A percentile compares a stretch with the other conserved stretches of the same genome.
These are phyloP conservation scores for Drosophila mettleri DNA, from an alignment of 2,888 invertebrate species.

Conservation along the genomic window DNA sequence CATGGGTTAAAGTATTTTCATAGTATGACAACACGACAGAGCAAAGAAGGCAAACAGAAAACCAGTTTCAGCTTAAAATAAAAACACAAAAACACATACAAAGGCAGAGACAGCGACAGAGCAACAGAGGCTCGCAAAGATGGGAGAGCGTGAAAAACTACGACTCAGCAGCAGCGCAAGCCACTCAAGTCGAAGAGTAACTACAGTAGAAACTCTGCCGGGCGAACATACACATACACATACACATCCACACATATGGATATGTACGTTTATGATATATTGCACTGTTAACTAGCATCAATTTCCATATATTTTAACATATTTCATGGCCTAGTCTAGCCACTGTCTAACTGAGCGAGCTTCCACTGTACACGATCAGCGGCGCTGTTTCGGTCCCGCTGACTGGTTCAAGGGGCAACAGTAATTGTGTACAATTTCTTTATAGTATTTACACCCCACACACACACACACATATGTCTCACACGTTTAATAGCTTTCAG, in stretches of 20 bases:
- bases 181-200: constrained; percentile 23
- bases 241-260: no score
- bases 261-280: no score
- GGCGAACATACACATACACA: background rate
- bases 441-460: constrained; percentile 5
- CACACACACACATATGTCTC: constrained; percentile 1
- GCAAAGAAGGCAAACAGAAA: constrained; percentile 62
- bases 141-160: constrained; percentile 77
- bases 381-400: constrained; percentile 28
- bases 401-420: constrained; percentile 56
- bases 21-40: constrained; percentile 71
- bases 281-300: no score
- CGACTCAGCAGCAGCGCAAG: constrained; percentile 55
- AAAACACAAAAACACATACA: constrained; percentile 48
- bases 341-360: background rate
- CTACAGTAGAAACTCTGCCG: constrained; percentile 10
- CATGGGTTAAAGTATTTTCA: constrained; percentile 50
- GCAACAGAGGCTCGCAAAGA: constrained; percentile 40
- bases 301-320: background rate
- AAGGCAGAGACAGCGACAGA: background rate
- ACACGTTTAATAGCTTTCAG: constrained; percentile 62
- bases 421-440: constrained; percentile 51
- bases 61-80: constrained; percentile 79
- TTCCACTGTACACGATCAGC: constrained; percentile 9
- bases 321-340: background rate